Evolutionary conservation across 2,113 vertebrate species (phyloP).

Genomic region (Thomomys bottae): DNA sequence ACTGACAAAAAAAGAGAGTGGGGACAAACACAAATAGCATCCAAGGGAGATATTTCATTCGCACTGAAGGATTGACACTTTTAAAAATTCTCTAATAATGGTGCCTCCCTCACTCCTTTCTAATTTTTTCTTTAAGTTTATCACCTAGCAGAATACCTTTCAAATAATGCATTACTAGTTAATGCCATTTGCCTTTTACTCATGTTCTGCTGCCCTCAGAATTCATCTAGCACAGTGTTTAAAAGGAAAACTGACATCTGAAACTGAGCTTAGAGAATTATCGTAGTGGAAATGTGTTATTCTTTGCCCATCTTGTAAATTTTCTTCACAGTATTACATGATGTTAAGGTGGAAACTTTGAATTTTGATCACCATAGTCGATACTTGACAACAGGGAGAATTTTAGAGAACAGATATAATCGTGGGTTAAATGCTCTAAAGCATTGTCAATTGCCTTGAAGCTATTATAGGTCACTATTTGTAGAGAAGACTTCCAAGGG

Average conservation of each 20-base stretch:
- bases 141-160: neutral
- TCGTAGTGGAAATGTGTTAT: neutral
- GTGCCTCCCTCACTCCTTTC: neutral
- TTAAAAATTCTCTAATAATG: neutral
- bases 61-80: neutral
- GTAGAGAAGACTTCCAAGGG: neutral
- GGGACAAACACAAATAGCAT: neutral
- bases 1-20: neutral
- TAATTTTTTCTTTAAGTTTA: neutral
- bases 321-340: neutral
- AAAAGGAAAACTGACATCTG: slow-evolving; percentile 19
- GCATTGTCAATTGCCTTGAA: neutral
- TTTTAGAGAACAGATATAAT: neutral
- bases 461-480: neutral
- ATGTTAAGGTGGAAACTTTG: neutral
- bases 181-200: slow-evolving; percentile 15
- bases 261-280: slow-evolving; percentile 5
- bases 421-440: neutral
- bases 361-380: neutral
- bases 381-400: neutral
- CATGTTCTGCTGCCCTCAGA: neutral
- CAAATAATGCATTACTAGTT: neutral
- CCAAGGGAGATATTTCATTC: neutral
- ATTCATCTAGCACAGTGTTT: neutral
- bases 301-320: neutral